Base-by-base conservation (phyloP, 2,888 invertebrate species). In the Pegoplata infirma region DNA sequence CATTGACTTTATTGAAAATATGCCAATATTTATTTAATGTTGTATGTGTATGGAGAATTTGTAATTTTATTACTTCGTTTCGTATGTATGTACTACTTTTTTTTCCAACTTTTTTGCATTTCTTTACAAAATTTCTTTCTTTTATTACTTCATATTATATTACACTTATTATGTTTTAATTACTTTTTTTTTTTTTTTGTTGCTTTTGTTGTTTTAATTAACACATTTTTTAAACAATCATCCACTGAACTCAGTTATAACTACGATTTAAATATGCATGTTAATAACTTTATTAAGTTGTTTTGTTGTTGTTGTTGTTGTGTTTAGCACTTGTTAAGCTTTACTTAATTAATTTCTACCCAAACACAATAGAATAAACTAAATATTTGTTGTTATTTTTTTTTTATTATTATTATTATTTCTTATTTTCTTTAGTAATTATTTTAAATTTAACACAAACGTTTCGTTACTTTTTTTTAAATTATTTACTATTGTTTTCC, bases 1-100 rank as follows among this genome's bases (percentile, higher is more conserved):
- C 55, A 69, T 66, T 69, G 74, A 69, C 58, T 66, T 55, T 53
- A 36, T 49, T 44, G 47, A 16, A 51, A 16, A 58, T 2, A 3
- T 40, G 36, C 4, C 44, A 47, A n/a, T 58, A 17, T 67, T 25
- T 44, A 25, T 16, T 14, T 44, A 8, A 6, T 8, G n/a, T 67
- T 28, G 47, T 46, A n/a, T n/a, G n/a, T n/a, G n/a, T n/a, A n/a
- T n/a, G n/a, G n/a, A n/a, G n/a, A n/a, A n/a, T n/a, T n/a, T n/a
- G n/a, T n/a, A n/a, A n/a, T n/a, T n/a, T n/a, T n/a, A n/a, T n/a
- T n/a, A n/a, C n/a, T 46, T 53, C 19, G 12, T 36, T 36, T n/a
- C n/a, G n/a, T n/a, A n/a, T n/a, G n/a, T n/a, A n/a, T n/a, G n/a
- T n/a, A n/a, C n/a, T 36, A 44, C 10, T 46, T 40, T 28, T 61